Evolutionary conservation across 1,140 invertebrate genomes (phyloP).

Genomic region (Lethocerus indicus): DNA sequence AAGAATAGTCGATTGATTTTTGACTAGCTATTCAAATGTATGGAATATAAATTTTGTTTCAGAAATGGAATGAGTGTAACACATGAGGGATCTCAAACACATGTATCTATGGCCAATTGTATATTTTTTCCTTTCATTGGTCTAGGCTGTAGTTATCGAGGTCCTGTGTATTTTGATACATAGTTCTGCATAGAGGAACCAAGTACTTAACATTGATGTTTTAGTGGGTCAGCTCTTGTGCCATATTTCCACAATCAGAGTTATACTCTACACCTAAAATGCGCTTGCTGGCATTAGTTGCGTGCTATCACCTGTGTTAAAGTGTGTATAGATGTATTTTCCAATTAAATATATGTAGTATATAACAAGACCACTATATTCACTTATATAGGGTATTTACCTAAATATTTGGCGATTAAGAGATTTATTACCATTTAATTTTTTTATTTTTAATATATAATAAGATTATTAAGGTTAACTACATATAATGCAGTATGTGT

Average conservation of each 20-base stretch:
- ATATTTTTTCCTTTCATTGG: constrained; percentile 11
- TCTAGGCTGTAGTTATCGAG: not conserved
- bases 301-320: constrained; percentile 10
- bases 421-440: no score
- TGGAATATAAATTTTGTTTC: constrained; percentile 1
- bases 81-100: constrained; percentile 9
- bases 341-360: constrained; percentile 5
- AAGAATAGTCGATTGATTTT: no score
- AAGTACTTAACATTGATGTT: constrained; percentile 12
- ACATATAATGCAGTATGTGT: no score
- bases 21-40: not conserved
- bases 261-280: not conserved
- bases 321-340: constrained; percentile 11
- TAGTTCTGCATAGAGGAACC: constrained; percentile 18
- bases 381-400: no score
- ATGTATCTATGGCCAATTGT: constrained; percentile 12
- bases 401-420: no score
- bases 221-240: constrained; percentile 10
- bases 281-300: constrained; percentile 8
- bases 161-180: constrained; percentile 18
- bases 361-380: no score
- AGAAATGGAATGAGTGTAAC: constrained; percentile 5
- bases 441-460: no score
- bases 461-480: no score
- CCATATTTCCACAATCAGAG: constrained; percentile 10